phyloP scores from a whole-genome alignment of 2,797 vertebrate genomes.

The Diplodus sargus region DNA sequence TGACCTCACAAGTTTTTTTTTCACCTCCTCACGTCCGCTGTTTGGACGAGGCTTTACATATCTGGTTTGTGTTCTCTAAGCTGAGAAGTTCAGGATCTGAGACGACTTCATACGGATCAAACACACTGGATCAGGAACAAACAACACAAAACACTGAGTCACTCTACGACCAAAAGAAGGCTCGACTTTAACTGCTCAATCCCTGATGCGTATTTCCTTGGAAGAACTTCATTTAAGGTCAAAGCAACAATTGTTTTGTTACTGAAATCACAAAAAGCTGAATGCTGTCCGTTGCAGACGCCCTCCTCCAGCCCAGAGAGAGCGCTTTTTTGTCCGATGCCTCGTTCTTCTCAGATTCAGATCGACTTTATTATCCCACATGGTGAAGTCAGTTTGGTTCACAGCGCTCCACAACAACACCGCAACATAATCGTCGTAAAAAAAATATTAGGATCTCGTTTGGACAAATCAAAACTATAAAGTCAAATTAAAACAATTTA shows the following conservation, averaged over 20 bases:
- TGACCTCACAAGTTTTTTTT: slow-evolving; percentile 85
- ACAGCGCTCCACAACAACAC: too few relatives aligned
- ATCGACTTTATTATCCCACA: too few relatives aligned
- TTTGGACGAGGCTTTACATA: slow-evolving; percentile 76
- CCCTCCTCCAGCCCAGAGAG: neutral
- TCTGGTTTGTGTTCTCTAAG: slow-evolving; percentile 41
- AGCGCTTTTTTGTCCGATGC: neutral
- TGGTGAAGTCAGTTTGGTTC: too few relatives aligned
- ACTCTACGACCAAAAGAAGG: neutral
- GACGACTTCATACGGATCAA: slow-evolving; percentile 1
- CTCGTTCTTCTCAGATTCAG: too few relatives aligned
- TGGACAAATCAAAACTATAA: too few relatives aligned
- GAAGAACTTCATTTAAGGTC: neutral
- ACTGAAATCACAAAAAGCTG: neutral
- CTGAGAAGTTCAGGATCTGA: slow-evolving; percentile 25
- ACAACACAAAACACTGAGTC: neutral
- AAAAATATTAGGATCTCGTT: too few relatives aligned
- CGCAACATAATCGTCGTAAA: too few relatives aligned
- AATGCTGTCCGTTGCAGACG: neutral
- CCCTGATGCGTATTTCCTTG: neutral
- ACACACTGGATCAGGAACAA: neutral
- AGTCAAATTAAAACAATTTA: too few relatives aligned
- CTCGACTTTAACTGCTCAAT: neutral
- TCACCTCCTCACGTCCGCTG: slow-evolving; percentile 56
- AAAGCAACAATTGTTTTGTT: neutral